These are phyloP conservation scores for Homalodisca vitripennis DNA, from an alignment of 1,140 invertebrate genomes.

Conservation along the genomic window DNA sequence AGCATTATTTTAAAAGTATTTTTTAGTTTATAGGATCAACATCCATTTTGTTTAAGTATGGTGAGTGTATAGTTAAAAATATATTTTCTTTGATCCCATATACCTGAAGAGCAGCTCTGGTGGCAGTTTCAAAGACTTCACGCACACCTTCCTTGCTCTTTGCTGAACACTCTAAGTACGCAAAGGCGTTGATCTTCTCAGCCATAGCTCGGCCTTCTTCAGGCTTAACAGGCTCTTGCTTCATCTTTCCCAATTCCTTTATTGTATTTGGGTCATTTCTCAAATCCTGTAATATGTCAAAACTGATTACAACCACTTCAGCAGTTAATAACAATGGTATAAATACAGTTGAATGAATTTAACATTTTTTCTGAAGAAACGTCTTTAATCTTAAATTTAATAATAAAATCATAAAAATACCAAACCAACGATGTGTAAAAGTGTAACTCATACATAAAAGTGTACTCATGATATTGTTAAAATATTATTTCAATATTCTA, in stretches of 20 bases:
- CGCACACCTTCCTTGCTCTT: slow-evolving; percentile 99
- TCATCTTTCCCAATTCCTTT: slow-evolving; percentile 96
- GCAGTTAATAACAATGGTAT: too few species aligned
- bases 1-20: too few species aligned
- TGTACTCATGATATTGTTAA: too few species aligned
- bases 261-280: slow-evolving; percentile 96
- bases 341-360: too few species aligned
- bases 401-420: too few species aligned
- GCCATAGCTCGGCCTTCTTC: slow-evolving; percentile 98
- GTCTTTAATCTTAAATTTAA: too few species aligned
- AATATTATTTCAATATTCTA: too few species aligned
- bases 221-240: slow-evolving; percentile 97
- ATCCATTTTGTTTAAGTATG: background rate
- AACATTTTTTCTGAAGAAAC: too few species aligned
- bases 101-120: slow-evolving; percentile 94
- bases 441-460: too few species aligned
- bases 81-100: background rate
- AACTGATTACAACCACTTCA: too few species aligned
- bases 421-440: too few species aligned
- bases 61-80: background rate
- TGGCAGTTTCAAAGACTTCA: slow-evolving; percentile 99
- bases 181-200: slow-evolving; percentile 99
- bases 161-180: slow-evolving; percentile 98
- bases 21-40: background rate
- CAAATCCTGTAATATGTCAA: slow-evolving; percentile 55